A percentile compares a stretch with the other conserved stretches of the same genome.
Conservation (phyloP, 1,140 invertebrate genomes). For the Drosophila nikananu region DNA sequence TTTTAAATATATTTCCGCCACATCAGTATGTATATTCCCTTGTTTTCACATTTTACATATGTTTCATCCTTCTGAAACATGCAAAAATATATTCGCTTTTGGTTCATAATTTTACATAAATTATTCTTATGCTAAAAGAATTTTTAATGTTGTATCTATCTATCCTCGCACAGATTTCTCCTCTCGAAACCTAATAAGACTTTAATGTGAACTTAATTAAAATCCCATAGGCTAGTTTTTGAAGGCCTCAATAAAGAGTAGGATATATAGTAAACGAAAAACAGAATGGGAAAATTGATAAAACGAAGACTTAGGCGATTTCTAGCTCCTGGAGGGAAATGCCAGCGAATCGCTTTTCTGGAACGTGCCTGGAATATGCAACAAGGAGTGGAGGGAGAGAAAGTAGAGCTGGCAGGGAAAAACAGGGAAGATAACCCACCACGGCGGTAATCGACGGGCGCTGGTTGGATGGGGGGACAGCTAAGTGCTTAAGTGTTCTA, state of each 20-base stretch:
- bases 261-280: slow-evolving; percentile 22
- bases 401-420: background rate
- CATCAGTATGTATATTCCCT: background rate
- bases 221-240: slow-evolving; percentile 20
- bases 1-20: background rate
- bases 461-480: slow-evolving; percentile 4
- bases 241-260: background rate
- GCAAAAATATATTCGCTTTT: background rate
- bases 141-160: background rate
- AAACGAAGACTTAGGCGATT: slow-evolving; percentile 61
- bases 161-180: no score
- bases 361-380: slow-evolving; percentile 57
- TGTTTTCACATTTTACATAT: background rate
- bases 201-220: slow-evolving; percentile 22
- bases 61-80: background rate
- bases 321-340: slow-evolving; percentile 45
- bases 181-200: background rate
- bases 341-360: slow-evolving; percentile 60
- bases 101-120: background rate
- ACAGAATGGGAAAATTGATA: slow-evolving; percentile 46
- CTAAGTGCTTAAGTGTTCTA: slow-evolving; percentile 81
- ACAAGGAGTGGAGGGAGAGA: slow-evolving; percentile 6
- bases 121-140: background rate
- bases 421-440: slow-evolving; percentile 20
- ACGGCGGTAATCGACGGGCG: slow-evolving; percentile 25